Percentiles rank a stretch among this genome's conserved stretches.
Conservation (phyloP, 1,140 invertebrate genomes). For the Archegozetes longisetosus region DNA sequence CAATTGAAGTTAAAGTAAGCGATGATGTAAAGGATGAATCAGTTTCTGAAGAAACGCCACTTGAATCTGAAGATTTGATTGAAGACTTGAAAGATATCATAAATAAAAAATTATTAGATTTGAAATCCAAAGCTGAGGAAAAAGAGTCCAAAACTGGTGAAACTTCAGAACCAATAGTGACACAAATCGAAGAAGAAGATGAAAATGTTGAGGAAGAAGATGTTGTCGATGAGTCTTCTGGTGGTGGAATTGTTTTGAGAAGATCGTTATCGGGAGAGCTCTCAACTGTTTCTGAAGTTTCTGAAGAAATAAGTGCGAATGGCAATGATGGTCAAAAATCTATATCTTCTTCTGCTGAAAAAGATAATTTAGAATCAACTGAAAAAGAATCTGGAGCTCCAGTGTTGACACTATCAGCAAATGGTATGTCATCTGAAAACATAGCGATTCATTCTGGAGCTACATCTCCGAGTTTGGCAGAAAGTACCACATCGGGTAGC, state of each 20-base stretch:
- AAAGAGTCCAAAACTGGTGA: background rate
- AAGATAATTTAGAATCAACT: background rate
- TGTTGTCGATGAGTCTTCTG: background rate
- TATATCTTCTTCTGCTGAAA: background rate
- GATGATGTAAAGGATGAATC: background rate
- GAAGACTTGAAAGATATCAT: background rate
- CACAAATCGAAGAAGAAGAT: background rate
- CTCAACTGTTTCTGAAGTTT: conserved; percentile 24
- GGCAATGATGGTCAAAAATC: background rate
- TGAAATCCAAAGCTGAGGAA: background rate
- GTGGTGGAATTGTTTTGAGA: background rate
- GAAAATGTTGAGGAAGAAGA: conserved; percentile 6
- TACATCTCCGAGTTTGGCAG: conserved; percentile 22
- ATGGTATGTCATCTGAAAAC: conserved; percentile 17
- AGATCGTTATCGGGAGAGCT: conserved; percentile 17
- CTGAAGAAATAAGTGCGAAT: conserved; percentile 21
- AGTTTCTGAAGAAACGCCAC: background rate
- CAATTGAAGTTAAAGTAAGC: conserved; percentile 4
- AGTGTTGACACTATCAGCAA: background rate
- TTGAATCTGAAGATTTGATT: background rate
- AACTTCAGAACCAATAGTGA: background rate
- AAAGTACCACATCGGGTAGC: conserved; percentile 26
- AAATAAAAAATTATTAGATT: background rate
- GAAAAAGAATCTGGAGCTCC: background rate
- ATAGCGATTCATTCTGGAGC: conserved; percentile 16